phyloP scores from a whole-genome alignment of 2,113 vertebrate genomes.

The Axis porcinus region DNA sequence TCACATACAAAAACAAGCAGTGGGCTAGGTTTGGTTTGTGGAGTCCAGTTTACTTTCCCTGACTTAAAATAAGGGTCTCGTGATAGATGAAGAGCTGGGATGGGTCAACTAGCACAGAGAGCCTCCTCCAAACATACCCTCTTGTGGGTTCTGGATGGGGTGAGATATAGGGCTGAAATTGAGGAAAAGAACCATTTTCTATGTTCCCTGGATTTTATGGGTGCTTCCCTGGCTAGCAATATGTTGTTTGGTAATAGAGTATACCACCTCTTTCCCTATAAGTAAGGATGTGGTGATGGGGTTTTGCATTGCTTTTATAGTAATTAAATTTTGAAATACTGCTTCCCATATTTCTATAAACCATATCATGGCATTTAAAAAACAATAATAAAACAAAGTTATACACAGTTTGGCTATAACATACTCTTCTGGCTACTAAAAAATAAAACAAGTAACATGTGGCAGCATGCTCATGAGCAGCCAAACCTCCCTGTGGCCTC shows the following conservation, averaged over 20 bases:
- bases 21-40: neutral
- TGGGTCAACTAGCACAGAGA: neutral
- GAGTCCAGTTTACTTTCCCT: neutral
- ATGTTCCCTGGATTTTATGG: neutral
- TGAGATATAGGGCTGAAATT: neutral
- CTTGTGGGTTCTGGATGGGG: neutral
- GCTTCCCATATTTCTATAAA: neutral
- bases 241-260: neutral
- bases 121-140: neutral
- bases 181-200: neutral
- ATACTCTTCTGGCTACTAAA: neutral
- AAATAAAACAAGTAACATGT: neutral
- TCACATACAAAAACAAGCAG: neutral
- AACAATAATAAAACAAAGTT: neutral
- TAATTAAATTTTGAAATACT: constrained; percentile 15
- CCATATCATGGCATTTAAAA: neutral
- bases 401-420: neutral
- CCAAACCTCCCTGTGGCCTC: neutral
- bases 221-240: neutral
- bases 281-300: neutral
- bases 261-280: neutral
- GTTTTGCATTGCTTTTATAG: neutral
- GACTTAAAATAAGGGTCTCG: neutral
- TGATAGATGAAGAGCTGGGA: neutral
- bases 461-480: neutral